phyloP scores from a whole-genome alignment of 2,797 vertebrate species.

The Antennarius maculatus region DNA sequence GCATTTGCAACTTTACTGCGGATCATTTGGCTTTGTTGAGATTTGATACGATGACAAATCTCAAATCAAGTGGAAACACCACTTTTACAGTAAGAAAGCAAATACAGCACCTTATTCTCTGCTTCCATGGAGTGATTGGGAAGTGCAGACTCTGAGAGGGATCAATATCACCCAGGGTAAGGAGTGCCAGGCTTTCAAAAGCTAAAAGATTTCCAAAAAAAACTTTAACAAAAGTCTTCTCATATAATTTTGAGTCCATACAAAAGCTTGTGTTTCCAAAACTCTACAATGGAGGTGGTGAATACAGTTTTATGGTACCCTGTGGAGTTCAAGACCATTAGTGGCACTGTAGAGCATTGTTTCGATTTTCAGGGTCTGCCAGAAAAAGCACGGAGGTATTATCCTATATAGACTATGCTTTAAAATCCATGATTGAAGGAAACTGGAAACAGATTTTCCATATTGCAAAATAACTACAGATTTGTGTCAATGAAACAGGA shows the following conservation, averaged over 20 bases:
- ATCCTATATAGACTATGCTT: not conserved
- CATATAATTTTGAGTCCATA: not conserved
- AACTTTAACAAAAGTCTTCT: not conserved
- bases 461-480: not conserved
- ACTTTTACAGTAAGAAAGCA: no score
- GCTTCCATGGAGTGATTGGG: not conserved
- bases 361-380: not conserved
- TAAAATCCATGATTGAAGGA: not conserved
- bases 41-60: no score
- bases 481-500: constrained; percentile 15
- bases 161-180: not conserved
- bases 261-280: constrained; percentile 7
- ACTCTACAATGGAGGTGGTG: not conserved
- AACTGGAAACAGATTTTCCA: constrained; percentile 7
- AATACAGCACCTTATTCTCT: not conserved
- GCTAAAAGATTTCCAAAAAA: not conserved
- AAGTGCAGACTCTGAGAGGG: constrained; percentile 1
- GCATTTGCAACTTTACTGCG: no score
- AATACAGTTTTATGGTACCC: not conserved
- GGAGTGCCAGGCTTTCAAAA: not conserved
- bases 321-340: not conserved
- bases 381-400: not conserved
- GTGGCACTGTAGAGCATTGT: not conserved
- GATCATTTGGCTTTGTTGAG: not conserved
- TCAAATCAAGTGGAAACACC: not conserved